Evolutionary conservation across 2,797 vertebrate species (phyloP).

Genomic region (Hypotaenidia okinawae): DNA sequence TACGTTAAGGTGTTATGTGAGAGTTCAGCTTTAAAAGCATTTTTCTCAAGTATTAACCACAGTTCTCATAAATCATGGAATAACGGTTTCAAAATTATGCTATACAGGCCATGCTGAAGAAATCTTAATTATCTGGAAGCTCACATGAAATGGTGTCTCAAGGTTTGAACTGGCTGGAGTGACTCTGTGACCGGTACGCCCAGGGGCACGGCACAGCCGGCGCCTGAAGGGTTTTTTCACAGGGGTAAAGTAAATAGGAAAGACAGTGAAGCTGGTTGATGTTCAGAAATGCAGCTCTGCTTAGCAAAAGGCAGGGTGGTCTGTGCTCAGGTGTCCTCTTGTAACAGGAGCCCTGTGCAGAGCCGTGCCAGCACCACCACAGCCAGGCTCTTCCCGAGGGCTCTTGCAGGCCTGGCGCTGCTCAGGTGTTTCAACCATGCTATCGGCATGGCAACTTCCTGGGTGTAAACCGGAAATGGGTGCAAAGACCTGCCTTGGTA

Average conservation of each 20-base stretch:
- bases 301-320: not conserved
- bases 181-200: not conserved
- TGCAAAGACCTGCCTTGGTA: not conserved
- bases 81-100: not conserved
- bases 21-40: slow-evolving; percentile 35
- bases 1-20: not conserved
- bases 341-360: not conserved
- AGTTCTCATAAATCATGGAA: not conserved
- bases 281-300: not conserved
- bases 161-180: not conserved
- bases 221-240: not conserved
- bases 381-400: not conserved
- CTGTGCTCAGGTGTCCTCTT: not conserved
- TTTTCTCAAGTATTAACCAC: slow-evolving; percentile 42
- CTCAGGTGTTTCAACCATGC: not conserved
- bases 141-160: not conserved
- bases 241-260: not conserved
- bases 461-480: not conserved
- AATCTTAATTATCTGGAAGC: not conserved
- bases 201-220: not conserved
- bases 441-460: not conserved
- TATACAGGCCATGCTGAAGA: not conserved
- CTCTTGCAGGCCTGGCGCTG: not conserved
- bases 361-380: not conserved
- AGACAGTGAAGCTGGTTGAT: not conserved